Evolutionary conservation across 2,888 invertebrate genomes (phyloP), one percentile per base, ranked within the genome.

Genomic region (Drosophila ustulata): DNA sequence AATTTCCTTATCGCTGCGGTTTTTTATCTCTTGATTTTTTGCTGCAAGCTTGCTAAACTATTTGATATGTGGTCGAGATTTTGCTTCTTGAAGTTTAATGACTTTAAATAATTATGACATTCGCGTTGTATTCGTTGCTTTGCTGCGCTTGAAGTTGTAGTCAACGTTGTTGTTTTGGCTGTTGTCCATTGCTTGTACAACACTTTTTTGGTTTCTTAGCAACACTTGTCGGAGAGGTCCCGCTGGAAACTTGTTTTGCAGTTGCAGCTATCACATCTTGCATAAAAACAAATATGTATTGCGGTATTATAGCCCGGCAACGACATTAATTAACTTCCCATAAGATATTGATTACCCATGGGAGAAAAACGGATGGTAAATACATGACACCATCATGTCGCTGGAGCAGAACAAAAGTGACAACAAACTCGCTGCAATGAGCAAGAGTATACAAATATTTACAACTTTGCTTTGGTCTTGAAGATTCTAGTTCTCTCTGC

Each of bases 81-180:
- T 87, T 52, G 67, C 80, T 88, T 82, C 74, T 75, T 75, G 71
- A 86, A 77, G 88, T 83, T 85, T 73, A 88, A 86, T 77, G 81
- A 77, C 88, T 87, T 63, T 52, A 68, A 75, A 81, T 84, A 85
- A 82, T 84, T 84, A 85, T 82, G 81, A 78, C 78, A 86, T 86
- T 86, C 73, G 58, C 53, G 71, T 61, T 58, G 66, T 52, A 39
- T 50, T 59, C 56, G 57, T 43, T 41, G 50, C 37, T 73, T 55
- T 32, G 9, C 3, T 8, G 9, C 3, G 9, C 32, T 32, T 55
- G 46, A 25, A 41, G 26, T 39, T 43, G 53, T 18, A 34, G 41
- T 50, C 51, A 56, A 50, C 34, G 55, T 37, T 58, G 59, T 50
- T 45, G 39, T 37, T 47, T 37, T 52, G 11, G 25, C 30, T 53